Evolutionary conservation across 2,113 vertebrate species (phyloP).

Genomic region (Geococcyx californianus): DNA sequence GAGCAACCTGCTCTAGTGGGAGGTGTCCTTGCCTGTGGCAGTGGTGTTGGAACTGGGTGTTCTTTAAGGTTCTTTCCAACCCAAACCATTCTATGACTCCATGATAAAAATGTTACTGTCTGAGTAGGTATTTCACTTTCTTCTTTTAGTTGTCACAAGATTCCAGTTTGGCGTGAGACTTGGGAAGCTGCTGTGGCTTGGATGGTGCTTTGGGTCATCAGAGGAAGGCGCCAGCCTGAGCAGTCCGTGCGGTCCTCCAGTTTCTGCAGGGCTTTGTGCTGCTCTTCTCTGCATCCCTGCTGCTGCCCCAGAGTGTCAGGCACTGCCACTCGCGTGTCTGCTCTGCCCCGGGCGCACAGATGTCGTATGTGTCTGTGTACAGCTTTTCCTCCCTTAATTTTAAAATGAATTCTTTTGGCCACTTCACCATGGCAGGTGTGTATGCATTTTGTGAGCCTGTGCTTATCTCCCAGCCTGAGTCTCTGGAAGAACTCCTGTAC

Average conservation of each 20-base stretch:
- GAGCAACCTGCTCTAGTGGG: too few species aligned
- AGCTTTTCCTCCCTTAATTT: neutral
- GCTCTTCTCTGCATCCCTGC: neutral
- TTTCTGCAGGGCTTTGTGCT: neutral
- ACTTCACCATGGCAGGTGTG: neutral
- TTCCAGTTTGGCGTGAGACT: neutral
- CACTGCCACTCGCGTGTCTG: accelerated
- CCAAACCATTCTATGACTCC: too few species aligned
- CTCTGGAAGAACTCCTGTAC: neutral
- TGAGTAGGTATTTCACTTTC: accelerated
- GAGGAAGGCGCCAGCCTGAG: neutral
- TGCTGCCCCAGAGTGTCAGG: neutral
- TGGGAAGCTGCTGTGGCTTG: neutral
- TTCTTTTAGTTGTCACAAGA: neutral
- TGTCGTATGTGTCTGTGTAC: accelerated
- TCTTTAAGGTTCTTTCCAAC: too few species aligned
- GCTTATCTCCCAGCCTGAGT: neutral
- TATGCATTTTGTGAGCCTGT: neutral
- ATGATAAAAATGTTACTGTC: neutral
- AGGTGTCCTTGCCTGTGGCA: too few species aligned
- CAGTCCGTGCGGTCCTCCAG: accelerated
- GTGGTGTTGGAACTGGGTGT: too few species aligned
- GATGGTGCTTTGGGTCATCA: neutral
- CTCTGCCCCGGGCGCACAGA: neutral
- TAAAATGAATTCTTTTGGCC: neutral